phyloP scores from a whole-genome alignment of 2,797 vertebrate genomes.

The Anguilla obscura region DNA sequence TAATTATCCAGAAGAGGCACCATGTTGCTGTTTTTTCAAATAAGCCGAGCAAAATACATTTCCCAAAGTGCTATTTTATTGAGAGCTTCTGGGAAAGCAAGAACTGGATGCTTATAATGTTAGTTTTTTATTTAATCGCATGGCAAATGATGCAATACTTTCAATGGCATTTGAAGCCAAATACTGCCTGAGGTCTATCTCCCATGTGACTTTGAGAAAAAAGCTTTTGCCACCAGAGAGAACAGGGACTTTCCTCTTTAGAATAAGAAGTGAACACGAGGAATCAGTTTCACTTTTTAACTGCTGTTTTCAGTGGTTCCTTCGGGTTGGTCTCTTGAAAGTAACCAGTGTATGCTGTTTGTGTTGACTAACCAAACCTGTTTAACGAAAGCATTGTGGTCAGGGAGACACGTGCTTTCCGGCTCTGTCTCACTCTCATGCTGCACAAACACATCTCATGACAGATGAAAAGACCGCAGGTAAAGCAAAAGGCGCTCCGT shows the following conservation, averaged over 20 bases:
- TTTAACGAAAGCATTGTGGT: neutral
- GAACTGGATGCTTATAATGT: neutral
- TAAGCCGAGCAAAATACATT: neutral
- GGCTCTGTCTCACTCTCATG: neutral
- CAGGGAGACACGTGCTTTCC: neutral
- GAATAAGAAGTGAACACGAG: neutral
- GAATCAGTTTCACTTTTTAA: neutral
- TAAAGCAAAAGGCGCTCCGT: neutral
- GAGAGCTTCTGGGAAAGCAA: neutral
- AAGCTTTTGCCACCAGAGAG: conserved; percentile 6
- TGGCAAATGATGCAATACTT: neutral
- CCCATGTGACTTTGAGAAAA: conserved; percentile 6
- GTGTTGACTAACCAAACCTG: neutral
- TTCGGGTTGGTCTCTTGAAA: neutral
- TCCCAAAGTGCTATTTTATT: neutral
- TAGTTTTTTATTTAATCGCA: neutral
- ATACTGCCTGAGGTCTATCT: conserved; percentile 19
- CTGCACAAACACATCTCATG: neutral
- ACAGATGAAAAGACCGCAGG: neutral
- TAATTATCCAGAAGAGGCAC: neutral
- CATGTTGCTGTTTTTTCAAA: neutral
- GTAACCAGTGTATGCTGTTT: neutral
- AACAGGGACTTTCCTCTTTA: conserved; percentile 53
- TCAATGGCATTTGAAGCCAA: neutral
- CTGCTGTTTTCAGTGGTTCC: neutral